phyloP scores from a whole-genome alignment of 2,797 vertebrate species.

The Sebastiscus albofasciatus region DNA sequence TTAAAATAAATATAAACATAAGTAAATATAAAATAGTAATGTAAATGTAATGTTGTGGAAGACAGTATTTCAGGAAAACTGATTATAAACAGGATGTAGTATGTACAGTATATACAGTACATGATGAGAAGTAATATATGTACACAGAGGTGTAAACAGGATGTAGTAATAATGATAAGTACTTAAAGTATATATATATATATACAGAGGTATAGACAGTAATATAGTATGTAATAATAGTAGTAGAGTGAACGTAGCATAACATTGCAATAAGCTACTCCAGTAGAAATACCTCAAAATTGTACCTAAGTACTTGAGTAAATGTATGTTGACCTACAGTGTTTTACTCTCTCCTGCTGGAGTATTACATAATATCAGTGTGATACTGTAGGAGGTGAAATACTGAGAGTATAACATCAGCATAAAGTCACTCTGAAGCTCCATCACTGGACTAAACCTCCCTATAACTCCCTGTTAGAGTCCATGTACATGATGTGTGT shows the following conservation, averaged over 20 bases:
- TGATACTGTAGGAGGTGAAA: slow-evolving; percentile 21
- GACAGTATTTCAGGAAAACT: too few species aligned
- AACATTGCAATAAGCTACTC: neutral
- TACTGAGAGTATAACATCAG: neutral
- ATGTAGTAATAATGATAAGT: too few species aligned
- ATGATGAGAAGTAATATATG: too few species aligned
- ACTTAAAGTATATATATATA: too few species aligned
- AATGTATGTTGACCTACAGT: neutral
- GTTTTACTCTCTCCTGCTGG: neutral
- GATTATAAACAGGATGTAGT: too few species aligned
- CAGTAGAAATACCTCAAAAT: neutral
- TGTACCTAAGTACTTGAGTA: neutral
- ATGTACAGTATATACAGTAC: too few species aligned
- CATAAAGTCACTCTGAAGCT: neutral
- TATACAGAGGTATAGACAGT: too few species aligned
- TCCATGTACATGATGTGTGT: neutral
- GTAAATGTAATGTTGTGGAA: too few species aligned
- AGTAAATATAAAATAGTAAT: too few species aligned
- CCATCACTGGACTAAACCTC: neutral
- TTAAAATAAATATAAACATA: too few species aligned
- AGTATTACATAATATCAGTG: slow-evolving; percentile 33
- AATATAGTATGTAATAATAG: neutral
- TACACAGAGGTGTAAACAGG: too few species aligned
- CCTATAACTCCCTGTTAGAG: neutral
- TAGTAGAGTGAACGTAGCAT: neutral